Percentiles rank a stretch among this genome's conserved stretches.
Conservation (phyloP, 2,113 vertebrate species). For the Marmota flaviventris region DNA sequence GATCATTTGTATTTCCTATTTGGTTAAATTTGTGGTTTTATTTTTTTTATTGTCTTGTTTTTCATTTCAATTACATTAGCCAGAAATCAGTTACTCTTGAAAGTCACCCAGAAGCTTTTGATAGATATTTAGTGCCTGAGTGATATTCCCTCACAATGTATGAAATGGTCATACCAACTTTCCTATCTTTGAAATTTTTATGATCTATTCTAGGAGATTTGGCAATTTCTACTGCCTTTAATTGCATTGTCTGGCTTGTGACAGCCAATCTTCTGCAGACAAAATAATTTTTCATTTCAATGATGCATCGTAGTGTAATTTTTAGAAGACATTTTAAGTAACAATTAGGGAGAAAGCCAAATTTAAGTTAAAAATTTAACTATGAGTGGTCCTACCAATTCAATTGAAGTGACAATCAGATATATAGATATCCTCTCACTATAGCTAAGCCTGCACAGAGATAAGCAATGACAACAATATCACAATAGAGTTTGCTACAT, state of each 20-base stretch:
- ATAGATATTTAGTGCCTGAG: constrained; percentile 57
- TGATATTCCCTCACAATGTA: constrained; percentile 50
- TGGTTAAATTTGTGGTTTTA: constrained; percentile 41
- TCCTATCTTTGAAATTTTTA: constrained; percentile 50
- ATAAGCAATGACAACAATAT: constrained; percentile 21
- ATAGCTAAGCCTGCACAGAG: not conserved
- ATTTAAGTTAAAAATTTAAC: constrained; percentile 73
- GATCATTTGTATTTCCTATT: constrained; percentile 22
- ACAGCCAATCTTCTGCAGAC: constrained; percentile 71
- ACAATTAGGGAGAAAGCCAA: constrained; percentile 67
- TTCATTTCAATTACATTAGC: constrained; percentile 63
- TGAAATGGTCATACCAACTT: constrained; percentile 62
- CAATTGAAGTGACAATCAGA: constrained; percentile 51
- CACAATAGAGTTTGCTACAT: constrained; percentile 2
- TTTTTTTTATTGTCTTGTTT: constrained; percentile 19
- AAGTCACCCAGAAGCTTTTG: constrained; percentile 63
- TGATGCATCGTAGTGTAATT: constrained; percentile 73
- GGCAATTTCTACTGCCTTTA: constrained; percentile 73
- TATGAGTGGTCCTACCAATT: constrained; percentile 53
- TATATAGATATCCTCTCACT: constrained; percentile 33
- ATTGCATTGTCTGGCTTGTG: constrained; percentile 66
- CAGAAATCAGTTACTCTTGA: constrained; percentile 56
- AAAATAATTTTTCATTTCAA: constrained; percentile 79
- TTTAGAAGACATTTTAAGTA: constrained; percentile 80
- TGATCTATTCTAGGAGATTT: constrained; percentile 76